Conservation (phyloP, 2,113 vertebrate species). For the Ibidorhyncha struthersii region DNA sequence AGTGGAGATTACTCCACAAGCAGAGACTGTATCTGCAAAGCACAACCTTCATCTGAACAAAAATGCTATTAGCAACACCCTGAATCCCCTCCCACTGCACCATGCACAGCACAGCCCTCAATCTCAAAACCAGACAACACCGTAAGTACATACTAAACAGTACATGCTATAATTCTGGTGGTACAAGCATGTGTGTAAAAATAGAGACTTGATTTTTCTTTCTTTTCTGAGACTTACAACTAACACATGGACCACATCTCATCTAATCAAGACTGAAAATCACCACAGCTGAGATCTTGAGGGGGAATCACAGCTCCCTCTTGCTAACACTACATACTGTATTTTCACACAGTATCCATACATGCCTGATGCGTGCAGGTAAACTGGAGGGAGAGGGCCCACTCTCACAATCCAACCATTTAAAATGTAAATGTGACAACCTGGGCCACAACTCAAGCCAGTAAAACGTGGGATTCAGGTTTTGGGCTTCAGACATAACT, state of each 20-base stretch:
- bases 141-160: neutral
- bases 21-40: neutral
- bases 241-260: neutral
- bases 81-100: neutral
- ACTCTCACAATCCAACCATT: neutral
- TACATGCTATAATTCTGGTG: neutral
- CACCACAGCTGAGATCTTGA: neutral
- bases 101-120: neutral
- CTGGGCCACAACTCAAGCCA: neutral
- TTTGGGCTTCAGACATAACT: neutral
- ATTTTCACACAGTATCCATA: neutral
- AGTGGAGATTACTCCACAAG: neutral
- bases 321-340: neutral
- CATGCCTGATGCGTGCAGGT: neutral
- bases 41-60: neutral
- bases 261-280: neutral
- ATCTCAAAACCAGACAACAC: neutral
- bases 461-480: neutral
- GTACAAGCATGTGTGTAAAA: neutral
- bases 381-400: neutral
- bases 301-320: neutral
- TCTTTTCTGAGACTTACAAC: neutral
- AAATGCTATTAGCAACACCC: neutral
- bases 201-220: neutral
- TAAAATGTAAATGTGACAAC: neutral